These are phyloP conservation scores for Homarus gammarus DNA, from an alignment of 2,888 invertebrate genomes.

Conservation along the genomic window DNA sequence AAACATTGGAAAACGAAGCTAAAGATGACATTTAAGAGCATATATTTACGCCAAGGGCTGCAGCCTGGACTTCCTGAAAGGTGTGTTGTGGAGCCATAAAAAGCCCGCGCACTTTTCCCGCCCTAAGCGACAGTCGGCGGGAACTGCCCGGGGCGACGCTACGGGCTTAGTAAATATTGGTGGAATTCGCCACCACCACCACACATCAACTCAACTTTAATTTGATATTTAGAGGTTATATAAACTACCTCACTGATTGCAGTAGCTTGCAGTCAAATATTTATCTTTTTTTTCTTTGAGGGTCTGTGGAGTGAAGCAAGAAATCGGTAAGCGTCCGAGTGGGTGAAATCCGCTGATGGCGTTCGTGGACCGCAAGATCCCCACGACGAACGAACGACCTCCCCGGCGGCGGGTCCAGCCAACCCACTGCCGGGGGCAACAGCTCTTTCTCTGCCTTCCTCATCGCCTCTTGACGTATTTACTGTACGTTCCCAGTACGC, in stretches of 20 bases:
- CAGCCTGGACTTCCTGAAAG: conserved; percentile 56
- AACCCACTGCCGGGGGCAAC: conserved; percentile 53
- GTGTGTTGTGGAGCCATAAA: conserved; percentile 52
- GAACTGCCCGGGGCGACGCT: conserved; percentile 28
- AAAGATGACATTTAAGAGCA: conserved; percentile 32
- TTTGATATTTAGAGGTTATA: conserved; percentile 8
- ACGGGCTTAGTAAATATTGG: conserved; percentile 13
- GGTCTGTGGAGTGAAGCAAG: conserved; percentile 27
- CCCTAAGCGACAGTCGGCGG: conserved; percentile 44
- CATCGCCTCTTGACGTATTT: conserved; percentile 26
- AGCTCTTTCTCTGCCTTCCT: conserved; percentile 56
- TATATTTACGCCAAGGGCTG: conserved; percentile 30
- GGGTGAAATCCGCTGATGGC: conserved; percentile 38
- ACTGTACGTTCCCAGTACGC: conserved; percentile 28
- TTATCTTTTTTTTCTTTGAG: not conserved
- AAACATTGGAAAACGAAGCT: conserved; percentile 33
- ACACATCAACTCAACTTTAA: conserved; percentile 25
- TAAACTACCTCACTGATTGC: not conserved
- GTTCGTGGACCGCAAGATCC: conserved; percentile 10
- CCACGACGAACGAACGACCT: conserved; percentile 41
- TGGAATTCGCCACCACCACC: conserved; percentile 3
- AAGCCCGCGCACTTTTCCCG: conserved; percentile 62
- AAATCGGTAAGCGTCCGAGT: not conserved
- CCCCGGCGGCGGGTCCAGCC: conserved; percentile 52
- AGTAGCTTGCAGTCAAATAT: not conserved